Percentiles rank a stretch among this genome's conserved stretches.
Evolutionary conservation across 2,113 vertebrate genomes (phyloP).

Genomic region (Eptesicus fuscus): DNA sequence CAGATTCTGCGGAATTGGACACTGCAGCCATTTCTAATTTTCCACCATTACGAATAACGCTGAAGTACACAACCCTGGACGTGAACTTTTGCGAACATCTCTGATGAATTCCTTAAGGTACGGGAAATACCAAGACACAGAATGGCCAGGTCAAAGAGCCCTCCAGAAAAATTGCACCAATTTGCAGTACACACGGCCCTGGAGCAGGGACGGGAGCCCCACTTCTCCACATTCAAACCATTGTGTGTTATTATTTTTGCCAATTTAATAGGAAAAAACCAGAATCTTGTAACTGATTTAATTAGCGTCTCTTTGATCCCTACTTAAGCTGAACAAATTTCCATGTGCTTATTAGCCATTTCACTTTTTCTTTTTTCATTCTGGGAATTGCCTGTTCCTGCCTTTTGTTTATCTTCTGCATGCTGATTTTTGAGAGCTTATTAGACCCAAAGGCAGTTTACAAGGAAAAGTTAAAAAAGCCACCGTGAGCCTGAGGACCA

Average conservation of each 20-base stretch:
- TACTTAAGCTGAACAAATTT: slow-evolving; percentile 64
- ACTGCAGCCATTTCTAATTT: slow-evolving; percentile 27
- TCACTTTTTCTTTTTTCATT: neutral
- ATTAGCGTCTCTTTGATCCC: slow-evolving; percentile 54
- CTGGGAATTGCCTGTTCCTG: slow-evolving; percentile 35
- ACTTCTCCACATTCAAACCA: neutral
- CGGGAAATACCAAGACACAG: neutral
- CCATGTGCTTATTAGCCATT: slow-evolving; percentile 51
- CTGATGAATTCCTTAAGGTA: slow-evolving; percentile 60
- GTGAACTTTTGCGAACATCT: neutral
- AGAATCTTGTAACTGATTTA: slow-evolving; percentile 52
- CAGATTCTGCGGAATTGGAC: neutral
- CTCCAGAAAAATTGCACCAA: neutral
- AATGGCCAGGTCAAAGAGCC: neutral
- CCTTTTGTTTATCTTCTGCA: slow-evolving; percentile 48
- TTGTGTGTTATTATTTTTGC: neutral
- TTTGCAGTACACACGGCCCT: neutral
- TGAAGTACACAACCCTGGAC: neutral
- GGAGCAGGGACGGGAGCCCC: neutral
- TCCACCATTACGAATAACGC: neutral
- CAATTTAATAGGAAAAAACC: slow-evolving; percentile 22
- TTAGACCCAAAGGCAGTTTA: slow-evolving; percentile 23
- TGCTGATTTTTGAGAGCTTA: slow-evolving; percentile 23
- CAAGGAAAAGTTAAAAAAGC: neutral
- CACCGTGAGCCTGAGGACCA: neutral